Conservation (phyloP, 2,113 vertebrate species). For the Pseudopodoces humilis region DNA sequence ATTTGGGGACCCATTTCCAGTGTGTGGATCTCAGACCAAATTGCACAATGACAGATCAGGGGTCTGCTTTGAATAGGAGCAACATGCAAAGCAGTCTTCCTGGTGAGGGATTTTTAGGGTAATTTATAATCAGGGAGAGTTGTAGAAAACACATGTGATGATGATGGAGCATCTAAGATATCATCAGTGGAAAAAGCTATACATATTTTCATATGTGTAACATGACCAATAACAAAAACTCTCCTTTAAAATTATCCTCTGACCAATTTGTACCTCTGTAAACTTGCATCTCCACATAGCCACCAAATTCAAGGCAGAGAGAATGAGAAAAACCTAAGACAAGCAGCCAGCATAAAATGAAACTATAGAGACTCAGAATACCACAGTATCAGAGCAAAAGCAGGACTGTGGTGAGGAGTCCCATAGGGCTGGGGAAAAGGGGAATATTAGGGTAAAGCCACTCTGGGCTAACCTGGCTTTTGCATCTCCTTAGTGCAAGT, state of each 20-base stretch:
- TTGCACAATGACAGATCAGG: neutral
- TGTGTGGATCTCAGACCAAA: neutral
- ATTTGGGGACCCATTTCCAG: neutral
- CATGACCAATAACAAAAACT: neutral
- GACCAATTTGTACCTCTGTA: neutral
- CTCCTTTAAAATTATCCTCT: neutral
- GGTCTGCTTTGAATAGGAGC: neutral
- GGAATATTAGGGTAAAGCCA: neutral
- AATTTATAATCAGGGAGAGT: neutral
- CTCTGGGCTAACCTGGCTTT: neutral
- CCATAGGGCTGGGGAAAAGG: too few species aligned
- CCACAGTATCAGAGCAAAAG: neutral
- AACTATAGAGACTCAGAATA: neutral
- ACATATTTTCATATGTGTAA: fast-evolving
- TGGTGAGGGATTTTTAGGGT: neutral
- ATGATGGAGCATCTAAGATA: neutral
- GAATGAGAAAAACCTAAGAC: neutral
- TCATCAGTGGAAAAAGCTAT: neutral
- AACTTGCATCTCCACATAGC: neutral
- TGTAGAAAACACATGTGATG: neutral
- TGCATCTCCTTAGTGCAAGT: neutral
- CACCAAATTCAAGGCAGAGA: neutral
- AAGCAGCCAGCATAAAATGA: neutral
- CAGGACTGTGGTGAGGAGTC: neutral
- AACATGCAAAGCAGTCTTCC: neutral